Evolutionary conservation across 1,140 invertebrate genomes (phyloP), one percentile per base, ranked within the genome.

Genomic region (Trichonephila inaurata): DNA sequence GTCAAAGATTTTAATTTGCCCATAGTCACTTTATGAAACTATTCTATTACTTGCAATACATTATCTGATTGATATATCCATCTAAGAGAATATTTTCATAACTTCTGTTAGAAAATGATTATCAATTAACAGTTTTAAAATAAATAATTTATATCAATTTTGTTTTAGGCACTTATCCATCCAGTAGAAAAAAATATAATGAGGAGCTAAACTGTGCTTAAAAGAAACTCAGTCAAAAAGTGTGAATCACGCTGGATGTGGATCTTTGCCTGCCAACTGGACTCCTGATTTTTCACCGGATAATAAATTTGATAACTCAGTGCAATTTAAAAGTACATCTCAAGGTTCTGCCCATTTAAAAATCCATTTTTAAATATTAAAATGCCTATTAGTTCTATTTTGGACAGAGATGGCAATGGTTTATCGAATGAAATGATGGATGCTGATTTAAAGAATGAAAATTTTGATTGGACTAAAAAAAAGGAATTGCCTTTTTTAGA

Each of bases 221-320:
- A 44, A 89, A 89, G 64, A 58, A 16, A 10, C 64, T 33, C 66
- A 64, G 4, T 66, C 19, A 40, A 72, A 69, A 51, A 24, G 51
- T 72, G 40, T 16, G 18, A 64, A 62, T 18, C 44, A 4, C n/a
- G 12, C 66, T 58, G 40, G 64, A 24, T 89, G 88, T 89, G 88
- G 66, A 28, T 89, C 88, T 16, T 72, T 89, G 44, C 88, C 88
- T 58, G 66, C 88, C 12, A 89, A 60, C n/a, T 89, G 88, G 88
- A 51, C 51, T 89, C 19, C 64, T 8, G 88, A 89, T 24, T 89
- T 89, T 51, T 72, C 33, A 16, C 10, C 40, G 12, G 40, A 89
- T 51, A 69, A 72, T 62, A 66, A 88, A 28, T n/a, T 18, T 21
- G 88, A 89, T 16, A 24, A 58, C 72, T 40, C 66, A 58, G n/a